phyloP scores from a whole-genome alignment of 1,140 invertebrate genomes.

The Drosophila kanapiae region DNA sequence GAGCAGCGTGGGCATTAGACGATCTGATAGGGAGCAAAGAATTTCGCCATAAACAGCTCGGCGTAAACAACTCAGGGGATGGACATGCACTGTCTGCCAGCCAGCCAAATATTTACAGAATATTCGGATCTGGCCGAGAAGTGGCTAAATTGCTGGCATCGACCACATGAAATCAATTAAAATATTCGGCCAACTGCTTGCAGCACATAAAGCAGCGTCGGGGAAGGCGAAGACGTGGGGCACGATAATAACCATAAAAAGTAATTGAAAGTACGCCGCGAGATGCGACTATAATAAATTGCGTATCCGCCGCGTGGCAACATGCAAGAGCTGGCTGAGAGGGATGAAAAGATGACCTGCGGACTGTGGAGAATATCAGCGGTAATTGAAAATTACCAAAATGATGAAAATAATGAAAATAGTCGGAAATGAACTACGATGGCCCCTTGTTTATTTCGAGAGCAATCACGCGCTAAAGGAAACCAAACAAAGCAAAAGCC shows the following conservation, averaged over 20 bases:
- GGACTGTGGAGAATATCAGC: conserved; percentile 28
- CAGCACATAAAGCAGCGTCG: conserved; percentile 50
- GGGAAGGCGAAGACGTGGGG: neutral
- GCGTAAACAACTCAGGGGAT: conserved; percentile 49
- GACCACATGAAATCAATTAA: conserved; percentile 77
- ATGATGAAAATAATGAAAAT: conserved; percentile 52
- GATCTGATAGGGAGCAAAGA: conserved; percentile 21
- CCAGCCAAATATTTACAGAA: conserved; percentile 62
- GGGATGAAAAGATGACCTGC: conserved; percentile 23
- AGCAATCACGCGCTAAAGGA: conserved; percentile 31
- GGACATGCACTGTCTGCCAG: conserved; percentile 44
- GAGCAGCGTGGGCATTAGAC: conserved; percentile 1
- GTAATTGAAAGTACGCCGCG: conserved; percentile 60
- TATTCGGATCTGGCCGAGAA: neutral
- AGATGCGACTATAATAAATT: conserved; percentile 66
- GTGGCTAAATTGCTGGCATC: conserved; percentile 8
- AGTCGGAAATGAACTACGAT: conserved; percentile 44
- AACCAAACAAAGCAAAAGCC: conserved; percentile 40
- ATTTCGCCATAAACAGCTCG: conserved; percentile 34
- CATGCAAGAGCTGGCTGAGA: neutral
- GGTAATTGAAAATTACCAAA: conserved; percentile 36
- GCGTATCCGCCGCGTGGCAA: conserved; percentile 49
- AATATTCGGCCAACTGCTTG: conserved; percentile 64
- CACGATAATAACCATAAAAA: conserved; percentile 57
- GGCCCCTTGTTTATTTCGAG: conserved; percentile 45